These are phyloP conservation scores for Tuberolachnus salignus DNA, from an alignment of 2,888 invertebrate genomes.

Conservation along the genomic window DNA sequence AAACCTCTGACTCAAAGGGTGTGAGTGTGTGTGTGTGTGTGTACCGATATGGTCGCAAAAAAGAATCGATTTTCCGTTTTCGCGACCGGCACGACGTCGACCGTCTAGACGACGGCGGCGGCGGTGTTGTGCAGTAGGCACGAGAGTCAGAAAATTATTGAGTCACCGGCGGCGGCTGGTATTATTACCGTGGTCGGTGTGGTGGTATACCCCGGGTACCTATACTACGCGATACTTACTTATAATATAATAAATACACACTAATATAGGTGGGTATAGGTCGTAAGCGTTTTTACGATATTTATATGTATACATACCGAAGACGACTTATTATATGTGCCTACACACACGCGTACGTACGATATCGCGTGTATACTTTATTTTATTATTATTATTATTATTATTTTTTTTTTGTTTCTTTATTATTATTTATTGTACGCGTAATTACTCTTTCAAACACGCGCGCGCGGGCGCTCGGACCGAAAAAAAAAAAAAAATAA, in stretches of 20 bases:
- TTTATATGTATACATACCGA: background rate
- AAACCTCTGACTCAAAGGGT: no score
- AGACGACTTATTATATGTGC: background rate
- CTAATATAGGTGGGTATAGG: slow-evolving; percentile 12
- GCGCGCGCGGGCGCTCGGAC: background rate
- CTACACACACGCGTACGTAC: background rate
- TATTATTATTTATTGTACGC: background rate
- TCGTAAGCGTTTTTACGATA: slow-evolving; percentile 3
- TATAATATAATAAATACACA: background rate
- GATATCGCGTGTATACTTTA: slow-evolving; percentile 16
- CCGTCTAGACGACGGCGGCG: background rate
- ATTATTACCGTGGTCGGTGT: no score
- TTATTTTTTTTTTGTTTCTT: background rate
- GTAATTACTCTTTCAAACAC: slow-evolving; percentile 23
- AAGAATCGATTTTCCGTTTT: slow-evolving; percentile 18
- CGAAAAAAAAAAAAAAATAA: slow-evolving; percentile 1
- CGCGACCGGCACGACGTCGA: background rate
- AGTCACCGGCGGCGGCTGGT: background rate
- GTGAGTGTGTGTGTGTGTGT: no score
- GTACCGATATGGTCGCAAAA: background rate
- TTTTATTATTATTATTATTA: no score
- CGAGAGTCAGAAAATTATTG: background rate
- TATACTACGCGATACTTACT: background rate
- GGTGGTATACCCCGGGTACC: background rate
- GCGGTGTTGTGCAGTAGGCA: background rate